Conservation (phyloP, 2,888 invertebrate species). For the Drosophila melanosoma region DNA sequence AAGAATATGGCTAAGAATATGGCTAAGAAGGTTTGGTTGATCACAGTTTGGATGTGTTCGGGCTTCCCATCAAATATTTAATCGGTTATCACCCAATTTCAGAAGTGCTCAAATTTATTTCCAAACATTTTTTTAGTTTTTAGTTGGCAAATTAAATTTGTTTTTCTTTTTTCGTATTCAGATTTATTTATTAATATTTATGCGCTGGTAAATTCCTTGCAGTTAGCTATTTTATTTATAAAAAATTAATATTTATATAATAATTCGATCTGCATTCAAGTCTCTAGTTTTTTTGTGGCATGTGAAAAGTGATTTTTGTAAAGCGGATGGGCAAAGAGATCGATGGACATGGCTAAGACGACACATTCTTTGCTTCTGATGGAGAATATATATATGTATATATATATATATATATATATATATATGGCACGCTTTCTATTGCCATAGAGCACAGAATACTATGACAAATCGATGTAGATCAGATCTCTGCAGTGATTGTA, state of each 20-base stretch:
- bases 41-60: not conserved
- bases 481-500: not conserved
- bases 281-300: not conserved
- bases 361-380: not conserved
- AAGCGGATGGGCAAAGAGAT: not conserved
- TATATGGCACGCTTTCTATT: not conserved
- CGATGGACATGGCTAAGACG: not conserved
- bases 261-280: not conserved
- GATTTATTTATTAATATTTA: no score
- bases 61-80: not conserved
- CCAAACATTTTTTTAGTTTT: no score
- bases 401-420: not conserved
- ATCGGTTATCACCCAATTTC: not conserved
- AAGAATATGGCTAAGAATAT: not conserved
- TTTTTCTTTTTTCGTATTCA: no score
- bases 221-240: no score
- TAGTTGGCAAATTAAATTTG: no score
- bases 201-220: no score
- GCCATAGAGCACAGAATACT: not conserved
- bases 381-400: not conserved
- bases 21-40: not conserved
- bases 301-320: not conserved
- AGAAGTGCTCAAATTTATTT: not conserved
- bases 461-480: slow-evolving; percentile 26
- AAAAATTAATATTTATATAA: not conserved